Conservation (phyloP, 2,113 vertebrate genomes). For the Oceanites oceanicus region DNA sequence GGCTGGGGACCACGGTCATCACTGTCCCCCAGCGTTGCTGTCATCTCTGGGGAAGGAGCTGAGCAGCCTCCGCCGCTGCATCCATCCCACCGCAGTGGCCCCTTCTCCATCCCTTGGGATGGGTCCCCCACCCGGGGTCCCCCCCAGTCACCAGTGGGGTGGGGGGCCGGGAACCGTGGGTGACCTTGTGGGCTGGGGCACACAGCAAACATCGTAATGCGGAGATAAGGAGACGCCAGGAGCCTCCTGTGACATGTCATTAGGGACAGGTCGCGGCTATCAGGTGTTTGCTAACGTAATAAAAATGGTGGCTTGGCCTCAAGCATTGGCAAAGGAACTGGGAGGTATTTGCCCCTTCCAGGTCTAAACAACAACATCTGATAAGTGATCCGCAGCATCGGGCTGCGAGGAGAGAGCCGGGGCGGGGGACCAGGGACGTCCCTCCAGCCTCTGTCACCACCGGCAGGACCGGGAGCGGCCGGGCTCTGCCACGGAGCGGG, state of each 20-base stretch:
- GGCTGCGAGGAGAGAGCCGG: neutral
- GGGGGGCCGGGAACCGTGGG: conserved; percentile 48
- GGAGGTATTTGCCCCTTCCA: conserved; percentile 73
- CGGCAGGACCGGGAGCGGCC: accelerated
- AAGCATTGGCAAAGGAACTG: conserved; percentile 69
- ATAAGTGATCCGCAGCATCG: conserved; percentile 35
- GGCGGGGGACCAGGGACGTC: neutral
- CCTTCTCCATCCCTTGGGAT: neutral
- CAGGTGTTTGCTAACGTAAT: conserved; percentile 78
- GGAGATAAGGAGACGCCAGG: conserved; percentile 89
- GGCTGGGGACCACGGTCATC: accelerated
- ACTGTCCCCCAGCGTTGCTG: neutral
- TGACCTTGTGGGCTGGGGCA: conserved; percentile 81
- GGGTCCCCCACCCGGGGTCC: neutral
- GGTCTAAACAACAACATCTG: conserved; percentile 73
- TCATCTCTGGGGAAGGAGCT: neutral
- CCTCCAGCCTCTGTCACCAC: accelerated
- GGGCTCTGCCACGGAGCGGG: accelerated
- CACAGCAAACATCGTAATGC: conserved; percentile 74
- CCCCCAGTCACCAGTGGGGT: conserved; percentile 6
- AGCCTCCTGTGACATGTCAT: conserved; percentile 82
- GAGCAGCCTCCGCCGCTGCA: neutral
- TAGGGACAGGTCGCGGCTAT: conserved; percentile 75
- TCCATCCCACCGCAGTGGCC: neutral
- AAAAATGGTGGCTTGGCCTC: conserved; percentile 74